Conservation (phyloP, 1,140 invertebrate genomes). For the Popillia japonica region DNA sequence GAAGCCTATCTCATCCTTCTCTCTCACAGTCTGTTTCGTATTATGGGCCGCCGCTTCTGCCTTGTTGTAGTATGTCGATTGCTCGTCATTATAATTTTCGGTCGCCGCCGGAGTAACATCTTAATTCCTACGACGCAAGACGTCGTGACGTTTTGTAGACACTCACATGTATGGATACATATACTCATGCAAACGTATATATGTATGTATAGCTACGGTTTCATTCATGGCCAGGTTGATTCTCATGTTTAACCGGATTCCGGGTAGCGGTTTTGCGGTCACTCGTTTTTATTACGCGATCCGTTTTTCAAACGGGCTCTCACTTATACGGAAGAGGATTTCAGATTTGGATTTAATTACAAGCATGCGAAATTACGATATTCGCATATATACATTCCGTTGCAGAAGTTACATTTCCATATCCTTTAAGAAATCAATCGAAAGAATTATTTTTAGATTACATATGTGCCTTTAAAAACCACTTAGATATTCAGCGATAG, state of each 20-base stretch:
- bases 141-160: neutral
- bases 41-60: neutral
- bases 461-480: no score
- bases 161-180: neutral
- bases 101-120: neutral
- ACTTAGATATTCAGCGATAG: no score
- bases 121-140: neutral
- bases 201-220: neutral
- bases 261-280: conserved; percentile 27
- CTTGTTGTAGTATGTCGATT: neutral
- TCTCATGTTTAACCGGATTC: conserved; percentile 30
- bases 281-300: conserved; percentile 28
- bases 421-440: no score
- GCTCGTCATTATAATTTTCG: conserved; percentile 3
- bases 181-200: neutral
- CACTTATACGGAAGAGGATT: conserved; percentile 25
- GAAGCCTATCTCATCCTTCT: conserved; percentile 19
- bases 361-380: neutral
- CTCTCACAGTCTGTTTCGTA: neutral
- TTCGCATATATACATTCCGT: no score
- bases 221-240: conserved; percentile 26
- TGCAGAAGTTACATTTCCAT: no score
- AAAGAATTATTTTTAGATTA: no score
- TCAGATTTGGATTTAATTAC: conserved; percentile 21
- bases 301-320: conserved; percentile 19